These are phyloP conservation scores for Hybognathus amarus DNA, from an alignment of 2,797 vertebrate species.

Conservation along the genomic window DNA sequence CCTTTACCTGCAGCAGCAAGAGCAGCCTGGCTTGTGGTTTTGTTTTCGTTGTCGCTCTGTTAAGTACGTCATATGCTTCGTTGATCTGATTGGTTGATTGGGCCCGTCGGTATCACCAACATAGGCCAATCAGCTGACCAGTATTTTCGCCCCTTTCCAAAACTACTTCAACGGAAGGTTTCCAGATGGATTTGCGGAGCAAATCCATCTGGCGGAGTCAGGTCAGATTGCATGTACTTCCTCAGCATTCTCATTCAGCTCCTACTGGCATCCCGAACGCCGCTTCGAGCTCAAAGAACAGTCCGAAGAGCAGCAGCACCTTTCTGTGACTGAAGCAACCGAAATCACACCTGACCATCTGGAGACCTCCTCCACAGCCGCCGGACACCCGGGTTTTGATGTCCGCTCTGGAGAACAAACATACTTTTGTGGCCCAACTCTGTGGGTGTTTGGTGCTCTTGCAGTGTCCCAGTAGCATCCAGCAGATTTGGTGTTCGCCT, in stretches of 20 bases:
- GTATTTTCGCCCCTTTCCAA: too few relatives aligned
- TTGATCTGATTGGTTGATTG: too few relatives aligned
- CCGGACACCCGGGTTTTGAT: conserved; percentile 74
- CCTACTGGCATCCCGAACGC: conserved; percentile 90
- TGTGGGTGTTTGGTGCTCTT: conserved; percentile 92
- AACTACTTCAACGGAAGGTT: too few relatives aligned
- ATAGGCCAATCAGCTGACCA: too few relatives aligned
- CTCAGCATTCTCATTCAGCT: conserved; percentile 95
- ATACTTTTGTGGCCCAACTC: conserved; percentile 90
- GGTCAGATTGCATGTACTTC: conserved; percentile 99
- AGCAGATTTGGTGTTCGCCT: conserved; percentile 87
- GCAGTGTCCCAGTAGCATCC: conserved; percentile 87
- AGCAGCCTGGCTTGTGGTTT: too few relatives aligned
- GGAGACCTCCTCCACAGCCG: conserved; percentile 46
- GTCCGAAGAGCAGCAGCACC: conserved; percentile 87
- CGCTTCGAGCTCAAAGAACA: conserved; percentile 94
- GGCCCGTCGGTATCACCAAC: too few relatives aligned
- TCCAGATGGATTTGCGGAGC: too few relatives aligned
- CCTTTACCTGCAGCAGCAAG: too few relatives aligned
- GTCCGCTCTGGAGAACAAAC: conserved; percentile 91
- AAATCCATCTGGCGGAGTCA: too few relatives aligned
- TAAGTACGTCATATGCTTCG: too few relatives aligned
- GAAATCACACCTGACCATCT: conserved; percentile 73
- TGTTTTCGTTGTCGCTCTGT: too few relatives aligned
- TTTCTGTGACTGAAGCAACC: conserved; percentile 74